Base-by-base conservation (phyloP, 2,888 invertebrate genomes). In the Xylocampa areola region DNA sequence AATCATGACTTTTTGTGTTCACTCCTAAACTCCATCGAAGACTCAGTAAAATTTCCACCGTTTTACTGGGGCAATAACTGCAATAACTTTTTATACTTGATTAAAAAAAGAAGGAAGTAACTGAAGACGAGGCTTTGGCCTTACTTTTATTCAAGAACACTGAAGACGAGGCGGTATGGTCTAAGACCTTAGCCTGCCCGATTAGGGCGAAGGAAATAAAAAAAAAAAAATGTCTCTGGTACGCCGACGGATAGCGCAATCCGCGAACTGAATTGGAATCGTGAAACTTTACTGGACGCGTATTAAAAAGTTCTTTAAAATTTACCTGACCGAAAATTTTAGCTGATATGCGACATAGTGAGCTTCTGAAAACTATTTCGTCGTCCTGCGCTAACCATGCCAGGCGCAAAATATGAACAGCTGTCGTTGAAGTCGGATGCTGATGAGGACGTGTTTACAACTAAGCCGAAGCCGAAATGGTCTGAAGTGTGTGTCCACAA, bases 331-430 rank as follows among this genome's bases (percentile, higher is more conserved):
- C 35, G 40, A 35, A 50, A 52, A 65, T 73, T n/a, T 39, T 63
- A 62, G 74, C 79, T 89, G 90, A 81, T 89, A 90, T 89, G 89
- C 82, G 75, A 82, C 73, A 81, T 61, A 80, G 80, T 81, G 74
- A 73, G 37, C 54, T 74, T 66, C 54, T 64, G 25, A 68, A 68
- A 69, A 49, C 61, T 61, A 55, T 79, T 66, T 58, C 62, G 72
- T 77, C 77, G 80, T 68, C 66, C 73, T 72, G 77, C 64, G 75
- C 66, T 78, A 79, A 76, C 69, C 68, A 94, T 92, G 91, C 85
- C 89, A 77, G 87, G 85, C 73, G 84, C 87, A 78, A 92, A 92
- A 76, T 94, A 94, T 81, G 88, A 92, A 86, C 93, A 93, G 92
- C 92, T 94, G 91, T 85, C 90, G 51, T 76, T 86, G 27, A 91